Percentiles rank a stretch among this genome's conserved stretches.
Conservation (phyloP, 2,797 vertebrate species). For the Ataeniobius toweri region DNA sequence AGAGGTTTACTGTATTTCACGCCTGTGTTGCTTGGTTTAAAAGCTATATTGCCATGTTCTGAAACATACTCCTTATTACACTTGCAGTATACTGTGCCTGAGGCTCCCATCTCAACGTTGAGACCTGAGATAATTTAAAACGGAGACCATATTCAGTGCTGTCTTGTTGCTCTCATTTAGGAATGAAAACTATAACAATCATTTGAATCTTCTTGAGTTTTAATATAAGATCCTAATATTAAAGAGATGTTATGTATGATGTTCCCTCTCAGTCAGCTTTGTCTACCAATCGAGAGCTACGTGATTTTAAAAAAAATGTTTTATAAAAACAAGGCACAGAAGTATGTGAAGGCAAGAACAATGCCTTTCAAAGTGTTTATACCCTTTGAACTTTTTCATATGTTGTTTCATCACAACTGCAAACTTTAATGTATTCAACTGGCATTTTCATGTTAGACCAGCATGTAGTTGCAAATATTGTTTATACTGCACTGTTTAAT, state of each 20-base stretch:
- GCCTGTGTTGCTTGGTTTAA: constrained; percentile 40
- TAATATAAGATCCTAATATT: constrained; percentile 65
- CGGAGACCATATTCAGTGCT: constrained; percentile 24
- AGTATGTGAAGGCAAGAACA: constrained; percentile 20
- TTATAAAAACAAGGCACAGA: constrained; percentile 56
- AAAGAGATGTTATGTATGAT: constrained; percentile 62
- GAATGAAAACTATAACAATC: constrained; percentile 40
- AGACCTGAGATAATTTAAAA: constrained; percentile 58
- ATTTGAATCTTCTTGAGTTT: constrained; percentile 52
- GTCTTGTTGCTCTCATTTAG: constrained; percentile 39
- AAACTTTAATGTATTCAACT: background rate
- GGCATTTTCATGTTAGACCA: too few species aligned
- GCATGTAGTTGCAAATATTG: too few species aligned
- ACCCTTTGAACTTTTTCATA: background rate
- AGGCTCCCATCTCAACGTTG: constrained; percentile 22
- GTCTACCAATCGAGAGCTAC: constrained; percentile 57
- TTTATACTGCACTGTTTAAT: too few species aligned
- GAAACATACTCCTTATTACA: constrained; percentile 54
- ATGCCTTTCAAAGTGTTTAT: background rate
- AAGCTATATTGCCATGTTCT: constrained; percentile 34
- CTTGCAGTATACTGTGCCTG: constrained; percentile 33
- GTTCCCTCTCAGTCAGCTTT: constrained; percentile 57
- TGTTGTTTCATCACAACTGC: background rate
- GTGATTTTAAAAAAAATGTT: constrained; percentile 50
- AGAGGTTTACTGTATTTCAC: constrained; percentile 33